Base-by-base conservation (phyloP, 2,888 invertebrate species). In the Mimas tiliae region DNA sequence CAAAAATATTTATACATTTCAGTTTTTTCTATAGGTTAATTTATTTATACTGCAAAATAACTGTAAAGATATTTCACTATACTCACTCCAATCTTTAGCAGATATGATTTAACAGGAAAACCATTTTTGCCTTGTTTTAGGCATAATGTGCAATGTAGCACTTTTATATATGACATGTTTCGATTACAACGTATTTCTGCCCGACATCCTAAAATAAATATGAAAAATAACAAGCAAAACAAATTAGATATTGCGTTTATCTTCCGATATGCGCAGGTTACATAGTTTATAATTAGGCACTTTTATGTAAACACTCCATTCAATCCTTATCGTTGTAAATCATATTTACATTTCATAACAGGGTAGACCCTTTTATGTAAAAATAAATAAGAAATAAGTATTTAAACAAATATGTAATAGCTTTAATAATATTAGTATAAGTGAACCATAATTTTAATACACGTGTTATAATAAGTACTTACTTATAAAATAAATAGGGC, bases 151-250 rank as follows among this genome's bases (percentile, higher is more conserved):
- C 91, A 93, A 71, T 91, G 87, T 67, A 91, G 78, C 67, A 90
- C 87, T 78, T 88, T 91, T 73, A 86, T 76, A 76, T 89, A 91
- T 67, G 92, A 91, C 93, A 93, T 93, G 63, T 68, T 83, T 71
- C 50, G 65, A 65, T 68, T 68, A 71, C 52, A 69, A 53, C 38
- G 65, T 63, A 66, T 69, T 68, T 80, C 83, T 87, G 52, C 81
- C 83, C 78, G 83, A 84, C 91, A 91, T 93, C 74, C 93, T 93
- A 85, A 76, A 89, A 88, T 67, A 67, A 66, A 42, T 6, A 45
- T 19, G 6, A 42, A 7, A 38, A 11, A 1, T 19, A 38, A 42
- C 16, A 38, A 58, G 9, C n/a, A 2, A 38, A 38, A 16, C 38
- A 19, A 19, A 58, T 38, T 19, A 34, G n/a, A 33, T 33, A 42